These are phyloP conservation scores for Geodia barretti DNA, from an alignment of 37 sponge, comb jelly and placozoan species.

Conservation along the genomic window DNA sequence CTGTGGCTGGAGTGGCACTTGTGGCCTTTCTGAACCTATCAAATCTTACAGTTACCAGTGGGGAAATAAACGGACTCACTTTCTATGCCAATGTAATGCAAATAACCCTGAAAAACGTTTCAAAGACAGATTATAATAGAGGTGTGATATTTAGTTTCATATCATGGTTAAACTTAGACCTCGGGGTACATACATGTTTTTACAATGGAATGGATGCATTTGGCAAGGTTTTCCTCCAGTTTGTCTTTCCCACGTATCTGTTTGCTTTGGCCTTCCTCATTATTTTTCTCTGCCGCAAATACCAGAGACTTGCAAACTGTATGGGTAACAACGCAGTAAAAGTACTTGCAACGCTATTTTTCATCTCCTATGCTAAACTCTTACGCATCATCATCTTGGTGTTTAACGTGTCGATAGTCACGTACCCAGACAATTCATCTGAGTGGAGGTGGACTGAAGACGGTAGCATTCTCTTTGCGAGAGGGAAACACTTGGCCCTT, in stretches of 20 bases:
- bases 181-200: slow-evolving; percentile 42
- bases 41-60: slow-evolving; percentile 10
- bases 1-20: slow-evolving; percentile 17
- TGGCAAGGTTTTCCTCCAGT: slow-evolving; percentile 33
- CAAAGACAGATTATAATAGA: background rate
- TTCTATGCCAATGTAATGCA: slow-evolving; percentile 29
- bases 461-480: slow-evolving; percentile 9
- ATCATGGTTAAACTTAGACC: slow-evolving; percentile 43
- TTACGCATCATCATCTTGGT: slow-evolving; percentile 12
- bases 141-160: background rate
- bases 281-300: slow-evolving; percentile 20
- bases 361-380: slow-evolving; percentile 32
- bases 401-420: background rate
- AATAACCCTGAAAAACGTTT: background rate
- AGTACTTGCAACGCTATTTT: slow-evolving; percentile 40
- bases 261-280: slow-evolving; percentile 8
- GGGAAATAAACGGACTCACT: slow-evolving; percentile 17
- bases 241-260: slow-evolving; percentile 41
- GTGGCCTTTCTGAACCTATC: slow-evolving; percentile 3
- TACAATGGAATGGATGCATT: slow-evolving; percentile 35
- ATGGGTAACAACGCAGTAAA: slow-evolving; percentile 27
- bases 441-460: slow-evolving; percentile 11
- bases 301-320: background rate
- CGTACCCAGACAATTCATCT: background rate
- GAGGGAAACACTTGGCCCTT: slow-evolving; percentile 26